Percentiles rank a stretch among this genome's conserved stretches.
Evolutionary conservation across 2,113 vertebrate genomes (phyloP).

Genomic region (Chaenogobius annularis): DNA sequence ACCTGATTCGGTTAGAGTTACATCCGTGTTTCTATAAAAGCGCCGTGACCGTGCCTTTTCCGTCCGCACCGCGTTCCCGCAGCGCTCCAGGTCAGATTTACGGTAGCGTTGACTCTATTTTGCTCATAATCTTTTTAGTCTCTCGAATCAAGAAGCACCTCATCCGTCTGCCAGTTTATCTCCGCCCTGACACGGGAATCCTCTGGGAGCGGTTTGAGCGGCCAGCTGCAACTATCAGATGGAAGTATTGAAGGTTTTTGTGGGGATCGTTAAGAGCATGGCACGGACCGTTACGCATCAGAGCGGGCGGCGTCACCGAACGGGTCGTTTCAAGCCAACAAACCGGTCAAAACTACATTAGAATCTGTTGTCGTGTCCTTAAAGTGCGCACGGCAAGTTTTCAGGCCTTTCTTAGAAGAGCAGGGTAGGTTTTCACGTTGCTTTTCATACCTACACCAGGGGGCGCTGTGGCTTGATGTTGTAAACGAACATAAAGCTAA

Average conservation of each 20-base stretch:
- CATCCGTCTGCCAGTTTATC: conserved; percentile 2
- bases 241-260: not conserved
- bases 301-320: not conserved
- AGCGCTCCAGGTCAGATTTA: not conserved
- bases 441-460: no score
- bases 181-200: not conserved
- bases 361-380: no score
- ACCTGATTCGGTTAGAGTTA: no score
- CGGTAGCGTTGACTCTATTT: not conserved
- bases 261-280: not conserved
- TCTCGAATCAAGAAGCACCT: not conserved
- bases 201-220: not conserved
- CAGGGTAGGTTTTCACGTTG: no score
- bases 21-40: not conserved
- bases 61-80: not conserved
- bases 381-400: no score
- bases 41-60: not conserved
- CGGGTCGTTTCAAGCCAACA: no score
- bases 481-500: no score
- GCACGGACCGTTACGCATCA: not conserved
- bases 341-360: no score
- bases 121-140: not conserved
- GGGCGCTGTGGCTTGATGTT: no score
- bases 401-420: no score
- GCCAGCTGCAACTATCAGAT: not conserved